Base-by-base conservation (phyloP, 2,797 vertebrate genomes). In the Amblyraja radiata region DNA sequence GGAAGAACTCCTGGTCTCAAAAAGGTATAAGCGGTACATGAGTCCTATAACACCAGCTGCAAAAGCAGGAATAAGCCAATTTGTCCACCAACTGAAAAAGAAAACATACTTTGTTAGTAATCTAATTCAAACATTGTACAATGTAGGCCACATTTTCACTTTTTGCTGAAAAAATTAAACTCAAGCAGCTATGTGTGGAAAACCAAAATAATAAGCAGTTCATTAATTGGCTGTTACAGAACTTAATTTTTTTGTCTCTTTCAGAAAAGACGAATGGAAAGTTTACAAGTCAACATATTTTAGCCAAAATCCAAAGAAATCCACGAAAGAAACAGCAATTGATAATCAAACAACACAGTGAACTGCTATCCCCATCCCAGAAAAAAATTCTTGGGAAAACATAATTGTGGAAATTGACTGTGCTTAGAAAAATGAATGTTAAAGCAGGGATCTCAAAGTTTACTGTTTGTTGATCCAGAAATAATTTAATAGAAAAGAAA, bases 11-110 rank as follows among this genome's bases (percentile, higher is more conserved):
- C 95, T 98, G 95, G 97, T 97, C 92, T 99, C 98, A 63, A 96
- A 39, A 93, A 95, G 84, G 94, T 98, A 99, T 94, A 96, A 98
- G 88, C 98, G 98, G 95, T 98, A 99, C 96, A 98, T 95, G 93
- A 98, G 88, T 39, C 97, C 98, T 81, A 98, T 78, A 88, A 97
- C 94, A 80, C 95, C 90, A 0, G 97, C 97, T n/a, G 96, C 97
- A 0, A 98, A 1, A 32, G 97, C 95, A 93, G 98, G 98, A 94
- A 99, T 97, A 93, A 99, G 94, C 98, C 98, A 99, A 0, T 95
- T 97, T 0, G 96, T 95, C 98, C 98, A 99, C 93, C 96, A 97
- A 94, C 97, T 98, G 93, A 0, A 1, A 73, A 71, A 36, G 39
- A 39, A 58, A 6, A 0, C 28, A 54, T 46, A 39, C 58, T 28